Conservation (phyloP, 2,888 invertebrate species). For the Xestia ashworthii region DNA sequence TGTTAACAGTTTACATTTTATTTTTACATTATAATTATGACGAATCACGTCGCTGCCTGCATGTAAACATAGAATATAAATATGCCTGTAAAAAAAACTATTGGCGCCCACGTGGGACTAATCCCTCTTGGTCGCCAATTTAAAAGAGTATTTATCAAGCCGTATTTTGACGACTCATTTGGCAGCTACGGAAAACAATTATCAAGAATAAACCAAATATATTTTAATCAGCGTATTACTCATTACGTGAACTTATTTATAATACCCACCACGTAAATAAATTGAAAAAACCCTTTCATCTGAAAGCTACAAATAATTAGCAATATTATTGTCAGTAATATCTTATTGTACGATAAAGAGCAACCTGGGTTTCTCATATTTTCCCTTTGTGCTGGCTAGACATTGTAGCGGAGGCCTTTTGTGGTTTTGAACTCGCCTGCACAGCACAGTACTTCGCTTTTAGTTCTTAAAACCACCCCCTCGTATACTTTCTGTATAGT, state of each 20-base stretch:
- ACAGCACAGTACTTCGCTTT: constrained; percentile 82
- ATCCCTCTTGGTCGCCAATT: background rate
- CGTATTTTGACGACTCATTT: background rate
- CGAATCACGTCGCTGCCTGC: background rate
- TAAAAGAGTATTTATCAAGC: background rate
- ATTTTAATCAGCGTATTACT: background rate
- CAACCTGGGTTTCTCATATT: constrained; percentile 70
- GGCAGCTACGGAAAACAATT: background rate
- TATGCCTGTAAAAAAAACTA: background rate
- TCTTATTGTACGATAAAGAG: constrained; percentile 58
- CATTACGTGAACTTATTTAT: background rate
- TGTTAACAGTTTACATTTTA: background rate
- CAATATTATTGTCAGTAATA: constrained; percentile 51
- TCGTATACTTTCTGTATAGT: constrained; percentile 51
- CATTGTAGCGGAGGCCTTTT: constrained; percentile 84
- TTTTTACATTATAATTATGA: no score
- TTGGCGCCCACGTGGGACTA: background rate
- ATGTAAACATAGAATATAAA: background rate
- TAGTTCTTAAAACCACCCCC: constrained; percentile 84
- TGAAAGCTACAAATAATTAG: constrained; percentile 44
- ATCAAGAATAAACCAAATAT: background rate
- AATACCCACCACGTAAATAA: background rate
- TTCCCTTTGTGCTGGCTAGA: constrained; percentile 75
- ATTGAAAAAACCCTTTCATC: background rate
- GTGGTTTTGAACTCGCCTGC: constrained; percentile 80